Evolutionary conservation across 2,888 invertebrate species (phyloP).

Genomic region (Boloria euphrosyne): DNA sequence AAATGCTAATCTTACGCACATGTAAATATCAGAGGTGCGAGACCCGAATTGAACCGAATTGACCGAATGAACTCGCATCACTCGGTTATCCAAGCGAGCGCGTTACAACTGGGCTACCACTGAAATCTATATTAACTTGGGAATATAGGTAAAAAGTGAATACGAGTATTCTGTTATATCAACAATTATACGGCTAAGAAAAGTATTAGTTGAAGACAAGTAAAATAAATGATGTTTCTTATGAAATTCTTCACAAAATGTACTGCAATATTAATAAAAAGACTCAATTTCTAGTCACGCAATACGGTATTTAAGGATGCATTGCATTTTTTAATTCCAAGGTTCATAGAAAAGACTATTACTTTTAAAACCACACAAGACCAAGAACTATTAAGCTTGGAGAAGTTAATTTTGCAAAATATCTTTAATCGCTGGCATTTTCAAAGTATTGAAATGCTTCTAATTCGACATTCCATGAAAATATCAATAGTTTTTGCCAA

Average conservation of each 20-base stretch:
- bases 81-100: too few species aligned
- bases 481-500: neutral
- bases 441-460: neutral
- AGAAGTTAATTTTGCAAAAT: constrained; percentile 7
- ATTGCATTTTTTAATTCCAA: constrained; percentile 57
- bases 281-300: constrained; percentile 68
- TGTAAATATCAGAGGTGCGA: too few species aligned
- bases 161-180: too few species aligned
- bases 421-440: constrained; percentile 13
- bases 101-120: too few species aligned
- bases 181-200: neutral
- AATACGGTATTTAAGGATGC: constrained; percentile 65
- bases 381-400: constrained; percentile 2
- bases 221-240: constrained; percentile 6
- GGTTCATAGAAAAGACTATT: constrained; percentile 60
- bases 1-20: too few species aligned
- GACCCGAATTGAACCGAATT: too few species aligned
- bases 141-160: too few species aligned
- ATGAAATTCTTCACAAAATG: constrained; percentile 44
- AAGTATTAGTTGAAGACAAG: constrained; percentile 5
- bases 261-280: constrained; percentile 56
- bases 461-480: constrained; percentile 15
- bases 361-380: constrained; percentile 44
- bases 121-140: too few species aligned
- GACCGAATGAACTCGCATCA: too few species aligned